Base-by-base conservation (phyloP, 37 sponge, comb jelly and placozoan species). In the Mnemiopsis leidyi region DNA sequence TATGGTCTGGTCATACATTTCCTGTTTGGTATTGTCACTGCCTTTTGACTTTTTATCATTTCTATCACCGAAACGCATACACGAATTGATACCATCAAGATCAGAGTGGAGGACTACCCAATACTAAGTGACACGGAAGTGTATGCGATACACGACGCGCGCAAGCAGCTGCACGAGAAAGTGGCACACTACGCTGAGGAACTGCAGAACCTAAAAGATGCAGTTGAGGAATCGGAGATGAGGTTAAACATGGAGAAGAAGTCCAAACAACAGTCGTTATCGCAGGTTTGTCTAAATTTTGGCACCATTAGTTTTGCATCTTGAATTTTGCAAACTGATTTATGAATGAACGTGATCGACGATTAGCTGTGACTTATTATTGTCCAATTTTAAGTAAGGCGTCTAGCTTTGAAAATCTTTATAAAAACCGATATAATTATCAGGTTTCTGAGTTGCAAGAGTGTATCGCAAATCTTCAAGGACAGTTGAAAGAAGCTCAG, bases 41-140 rank as follows among this genome's bases (percentile, higher is more conserved):
- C n/a, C n/a, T n/a, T n/a, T n/a, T n/a, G n/a, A n/a, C n/a, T n/a
- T n/a, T n/a, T n/a, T n/a, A n/a, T n/a, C n/a, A n/a, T n/a, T n/a
- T n/a, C n/a, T n/a, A n/a, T n/a, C n/a, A n/a, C n/a, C n/a, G n/a
- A n/a, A n/a, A n/a, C n/a, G n/a, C 82, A 16, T 1, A 79, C 36
- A 33, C 29, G 73, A 25, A 69, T 3, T 69, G 73, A 21, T 69
- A 69, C 7, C 82, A 28, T 79, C 82, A 79, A 79, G 82, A 79
- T 79, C 82, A 79, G 82, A 35, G 82, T 32, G 21, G 82, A 79
- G 21, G 82, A 79, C 21, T 79, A 79, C 82, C 82, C 82, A 7
- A 33, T 32, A 1, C 82, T 79, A 36, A 79, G 36, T 32, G 82
- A 79, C 37, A 79, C 82, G 29, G 82, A 79, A 35, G 82, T 79